phyloP scores from a whole-genome alignment of 2,888 invertebrate genomes.

The Drosophila koepferae region DNA sequence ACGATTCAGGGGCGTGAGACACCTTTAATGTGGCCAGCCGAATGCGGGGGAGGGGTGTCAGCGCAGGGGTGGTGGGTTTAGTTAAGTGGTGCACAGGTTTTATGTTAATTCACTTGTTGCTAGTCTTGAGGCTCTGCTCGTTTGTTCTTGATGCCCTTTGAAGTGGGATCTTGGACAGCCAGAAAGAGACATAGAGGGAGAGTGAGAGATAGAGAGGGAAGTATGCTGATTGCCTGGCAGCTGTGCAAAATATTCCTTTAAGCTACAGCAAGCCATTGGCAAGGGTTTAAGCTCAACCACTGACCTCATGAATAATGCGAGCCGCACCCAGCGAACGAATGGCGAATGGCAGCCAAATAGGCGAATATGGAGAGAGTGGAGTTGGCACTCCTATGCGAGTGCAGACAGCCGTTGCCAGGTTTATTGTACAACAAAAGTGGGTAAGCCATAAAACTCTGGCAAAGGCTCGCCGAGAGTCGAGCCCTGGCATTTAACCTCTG shows the following conservation, averaged over 20 bases:
- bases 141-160: conserved; percentile 46
- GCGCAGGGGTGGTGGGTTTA: conserved; percentile 9
- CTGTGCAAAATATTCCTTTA: conserved; percentile 39
- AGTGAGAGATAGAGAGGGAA: conserved; percentile 2
- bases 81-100: conserved; percentile 32
- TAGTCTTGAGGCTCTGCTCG: conserved; percentile 24
- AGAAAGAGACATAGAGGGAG: not conserved
- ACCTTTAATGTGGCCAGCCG: conserved; percentile 31
- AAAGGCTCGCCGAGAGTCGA: conserved; percentile 34
- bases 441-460: conserved; percentile 67
- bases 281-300: conserved; percentile 41
- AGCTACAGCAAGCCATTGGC: conserved; percentile 15
- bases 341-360: conserved; percentile 21
- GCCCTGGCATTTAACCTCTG: conserved; percentile 63
- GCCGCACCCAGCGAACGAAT: conserved; percentile 39
- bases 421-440: conserved; percentile 76
- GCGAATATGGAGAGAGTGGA: conserved; percentile 8
- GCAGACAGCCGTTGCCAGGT: conserved; percentile 62
- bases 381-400: conserved; percentile 58
- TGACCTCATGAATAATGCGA: conserved; percentile 71
- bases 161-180: conserved; percentile 31
- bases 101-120: conserved; percentile 68
- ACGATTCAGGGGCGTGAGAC: conserved; percentile 67
- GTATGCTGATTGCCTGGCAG: conserved; percentile 44
- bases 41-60: not conserved